phyloP scores from a whole-genome alignment of 1,140 invertebrate species.

The Musca vetustissima region DNA sequence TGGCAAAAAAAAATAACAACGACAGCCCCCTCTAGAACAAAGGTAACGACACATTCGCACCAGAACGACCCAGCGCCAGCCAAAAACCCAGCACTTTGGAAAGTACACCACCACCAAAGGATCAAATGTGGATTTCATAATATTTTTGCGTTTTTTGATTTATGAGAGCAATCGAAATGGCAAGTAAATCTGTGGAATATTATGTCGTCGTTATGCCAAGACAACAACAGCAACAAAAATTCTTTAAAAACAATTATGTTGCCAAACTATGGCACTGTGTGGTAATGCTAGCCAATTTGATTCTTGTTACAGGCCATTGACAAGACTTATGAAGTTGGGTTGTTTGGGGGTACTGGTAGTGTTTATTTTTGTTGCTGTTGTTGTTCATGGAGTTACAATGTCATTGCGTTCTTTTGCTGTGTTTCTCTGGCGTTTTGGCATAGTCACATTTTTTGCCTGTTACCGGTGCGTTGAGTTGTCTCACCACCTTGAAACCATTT shows the following conservation, averaged over 20 bases:
- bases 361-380: conserved; percentile 1
- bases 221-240: not conserved
- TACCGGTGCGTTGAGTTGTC: conserved; percentile 19
- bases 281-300: not conserved
- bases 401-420: not conserved
- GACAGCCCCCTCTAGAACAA: too few species aligned
- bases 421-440: too few species aligned
- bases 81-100: too few species aligned
- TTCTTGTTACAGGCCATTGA: not conserved
- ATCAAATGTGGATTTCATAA: too few species aligned
- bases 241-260: conserved; percentile 13
- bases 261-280: not conserved
- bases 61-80: too few species aligned
- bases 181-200: not conserved
- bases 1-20: too few species aligned
- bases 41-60: too few species aligned
- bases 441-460: not conserved
- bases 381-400: not conserved
- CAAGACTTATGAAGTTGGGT: not conserved
- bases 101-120: too few species aligned
- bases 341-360: not conserved
- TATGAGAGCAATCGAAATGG: conserved; percentile 7
- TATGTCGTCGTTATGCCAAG: not conserved
- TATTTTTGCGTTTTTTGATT: conserved; percentile 7
- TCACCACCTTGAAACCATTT: conserved; percentile 23